These are phyloP conservation scores for Calameuta filiformis DNA, from an alignment of 2,888 invertebrate species.

Conservation along the genomic window DNA sequence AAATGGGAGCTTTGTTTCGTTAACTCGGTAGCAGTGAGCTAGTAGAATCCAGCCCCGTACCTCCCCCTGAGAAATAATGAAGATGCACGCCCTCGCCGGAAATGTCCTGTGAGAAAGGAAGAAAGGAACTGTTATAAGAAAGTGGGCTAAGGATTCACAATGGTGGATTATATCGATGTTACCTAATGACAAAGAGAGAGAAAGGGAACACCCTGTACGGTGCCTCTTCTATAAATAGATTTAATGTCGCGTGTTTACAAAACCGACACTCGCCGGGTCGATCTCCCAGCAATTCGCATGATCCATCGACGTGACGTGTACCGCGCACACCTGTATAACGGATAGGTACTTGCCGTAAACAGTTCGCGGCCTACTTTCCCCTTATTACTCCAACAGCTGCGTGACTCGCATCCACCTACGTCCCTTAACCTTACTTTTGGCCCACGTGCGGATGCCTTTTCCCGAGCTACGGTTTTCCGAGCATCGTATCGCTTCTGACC, in stretches of 20 bases:
- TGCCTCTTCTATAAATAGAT: neutral
- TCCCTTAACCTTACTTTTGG: neutral
- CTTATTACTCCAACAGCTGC: neutral
- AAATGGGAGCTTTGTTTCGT: conserved; percentile 15
- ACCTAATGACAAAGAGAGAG: neutral
- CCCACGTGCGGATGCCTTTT: neutral
- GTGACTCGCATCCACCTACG: neutral
- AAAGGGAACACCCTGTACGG: too few species aligned
- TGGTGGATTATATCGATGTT: neutral
- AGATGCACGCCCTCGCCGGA: neutral
- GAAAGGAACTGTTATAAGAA: neutral
- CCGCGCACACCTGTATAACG: neutral
- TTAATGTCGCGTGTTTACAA: neutral
- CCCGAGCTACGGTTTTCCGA: neutral
- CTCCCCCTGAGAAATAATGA: neutral
- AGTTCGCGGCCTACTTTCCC: neutral
- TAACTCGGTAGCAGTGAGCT: neutral
- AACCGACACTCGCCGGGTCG: neutral
- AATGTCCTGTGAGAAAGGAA: neutral
- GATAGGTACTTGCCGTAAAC: neutral
- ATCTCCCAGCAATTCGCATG: neutral
- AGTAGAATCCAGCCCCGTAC: neutral
- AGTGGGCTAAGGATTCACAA: neutral
- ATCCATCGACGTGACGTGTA: neutral
- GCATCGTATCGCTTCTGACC: neutral